Evolutionary conservation across 1,140 invertebrate genomes (phyloP).

Genomic region (Drosophila gunungcola): DNA sequence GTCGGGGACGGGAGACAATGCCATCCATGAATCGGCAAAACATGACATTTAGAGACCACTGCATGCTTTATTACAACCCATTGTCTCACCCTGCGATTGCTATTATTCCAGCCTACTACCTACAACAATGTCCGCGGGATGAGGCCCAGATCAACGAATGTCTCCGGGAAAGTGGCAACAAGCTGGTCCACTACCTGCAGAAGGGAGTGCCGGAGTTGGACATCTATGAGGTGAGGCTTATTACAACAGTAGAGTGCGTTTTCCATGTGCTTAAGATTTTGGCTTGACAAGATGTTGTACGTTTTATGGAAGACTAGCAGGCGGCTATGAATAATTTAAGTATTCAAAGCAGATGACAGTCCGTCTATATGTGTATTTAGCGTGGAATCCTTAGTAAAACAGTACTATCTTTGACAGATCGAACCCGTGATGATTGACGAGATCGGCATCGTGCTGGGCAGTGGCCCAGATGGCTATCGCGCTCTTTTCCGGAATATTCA

Average conservation of each 20-base stretch:
- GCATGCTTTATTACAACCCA: slow-evolving; percentile 10
- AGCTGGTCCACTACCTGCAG: slow-evolving; percentile 88
- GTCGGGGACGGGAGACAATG: slow-evolving; percentile 29
- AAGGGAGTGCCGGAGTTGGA: slow-evolving; percentile 89
- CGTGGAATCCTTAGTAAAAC: background rate
- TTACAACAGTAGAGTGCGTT: too few relatives aligned
- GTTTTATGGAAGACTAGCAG: too few relatives aligned
- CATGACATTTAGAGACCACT: slow-evolving; percentile 26
- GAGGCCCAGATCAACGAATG: slow-evolving; percentile 90
- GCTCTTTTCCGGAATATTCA: slow-evolving; percentile 91
- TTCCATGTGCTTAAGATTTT: too few relatives aligned
- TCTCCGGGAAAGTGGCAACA: slow-evolving; percentile 89
- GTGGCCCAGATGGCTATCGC: slow-evolving; percentile 91
- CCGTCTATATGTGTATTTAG: too few relatives aligned
- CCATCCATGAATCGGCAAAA: slow-evolving; percentile 19
- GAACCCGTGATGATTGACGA: slow-evolving; percentile 92
- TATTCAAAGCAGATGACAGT: too few relatives aligned
- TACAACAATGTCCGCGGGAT: slow-evolving; percentile 88
- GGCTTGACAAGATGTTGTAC: too few relatives aligned
- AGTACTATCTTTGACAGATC: slow-evolving; percentile 82
- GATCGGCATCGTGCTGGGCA: slow-evolving; percentile 91
- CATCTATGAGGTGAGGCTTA: slow-evolving; percentile 86
- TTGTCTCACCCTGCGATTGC: slow-evolving; percentile 11
- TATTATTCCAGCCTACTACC: slow-evolving; percentile 86
- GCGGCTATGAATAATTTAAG: too few relatives aligned